phyloP scores from a whole-genome alignment of 2,797 vertebrate genomes.

The Mormyrus proboscirostris region DNA sequence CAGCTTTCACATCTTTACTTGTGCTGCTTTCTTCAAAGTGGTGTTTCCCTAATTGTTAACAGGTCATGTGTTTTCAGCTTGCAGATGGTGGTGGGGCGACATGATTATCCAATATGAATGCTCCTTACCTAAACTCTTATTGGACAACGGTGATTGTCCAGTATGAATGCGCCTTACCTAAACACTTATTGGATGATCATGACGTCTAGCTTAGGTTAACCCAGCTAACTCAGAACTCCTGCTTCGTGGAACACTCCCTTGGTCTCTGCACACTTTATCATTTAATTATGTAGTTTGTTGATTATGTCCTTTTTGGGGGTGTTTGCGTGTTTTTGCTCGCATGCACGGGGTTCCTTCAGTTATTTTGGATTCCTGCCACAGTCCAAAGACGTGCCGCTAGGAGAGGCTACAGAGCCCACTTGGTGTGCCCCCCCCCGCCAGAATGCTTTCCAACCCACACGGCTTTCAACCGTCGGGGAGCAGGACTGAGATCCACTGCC shows the following conservation, averaged over 20 bases:
- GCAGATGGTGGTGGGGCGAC: background rate
- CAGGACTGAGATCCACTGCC: no score
- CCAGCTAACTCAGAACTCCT: background rate
- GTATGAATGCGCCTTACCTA: background rate
- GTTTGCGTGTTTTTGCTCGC: background rate
- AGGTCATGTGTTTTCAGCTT: background rate
- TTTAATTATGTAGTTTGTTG: background rate
- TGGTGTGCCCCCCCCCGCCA: background rate
- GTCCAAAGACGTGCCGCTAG: background rate
- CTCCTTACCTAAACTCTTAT: background rate
- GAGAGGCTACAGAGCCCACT: background rate
- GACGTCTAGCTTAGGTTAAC: background rate
- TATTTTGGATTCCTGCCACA: background rate
- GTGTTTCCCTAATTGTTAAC: background rate
- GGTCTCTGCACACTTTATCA: background rate
- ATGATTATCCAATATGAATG: background rate
- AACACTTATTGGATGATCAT: no score
- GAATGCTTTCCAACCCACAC: background rate
- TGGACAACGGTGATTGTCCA: background rate
- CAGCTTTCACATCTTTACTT: background rate
- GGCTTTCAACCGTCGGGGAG: background rate
- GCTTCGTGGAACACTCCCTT: background rate
- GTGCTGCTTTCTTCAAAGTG: background rate
- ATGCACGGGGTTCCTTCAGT: background rate
- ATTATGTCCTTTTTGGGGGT: background rate